Conservation (phyloP, 2,888 invertebrate species). For the Carterocephalus palaemon region DNA sequence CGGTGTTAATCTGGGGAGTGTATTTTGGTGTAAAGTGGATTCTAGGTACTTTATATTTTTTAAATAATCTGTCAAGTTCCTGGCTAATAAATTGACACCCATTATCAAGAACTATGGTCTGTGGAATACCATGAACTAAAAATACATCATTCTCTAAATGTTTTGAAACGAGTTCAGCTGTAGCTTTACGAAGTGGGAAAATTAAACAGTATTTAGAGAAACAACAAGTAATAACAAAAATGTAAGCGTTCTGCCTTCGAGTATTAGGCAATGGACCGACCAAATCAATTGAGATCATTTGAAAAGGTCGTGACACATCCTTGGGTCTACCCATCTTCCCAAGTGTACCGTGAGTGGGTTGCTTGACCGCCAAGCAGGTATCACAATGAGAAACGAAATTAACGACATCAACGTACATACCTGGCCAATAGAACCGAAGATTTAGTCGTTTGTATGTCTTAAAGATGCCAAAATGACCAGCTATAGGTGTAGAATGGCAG, state of each 20-base stretch:
- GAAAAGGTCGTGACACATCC: constrained; percentile 27
- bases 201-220: constrained; percentile 29
- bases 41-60: too few relatives aligned
- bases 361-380: constrained; percentile 22
- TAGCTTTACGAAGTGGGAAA: constrained; percentile 23
- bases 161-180: constrained; percentile 9
- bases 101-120: constrained; percentile 33
- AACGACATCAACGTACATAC: constrained; percentile 30
- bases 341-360: constrained; percentile 20
- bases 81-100: constrained; percentile 33
- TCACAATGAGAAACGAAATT: constrained; percentile 27
- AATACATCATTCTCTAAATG: constrained; percentile 32
- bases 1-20: too few relatives aligned
- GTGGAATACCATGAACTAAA: constrained; percentile 34
- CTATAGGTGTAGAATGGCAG: constrained; percentile 25
- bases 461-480: constrained; percentile 29
- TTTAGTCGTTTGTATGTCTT: constrained; percentile 32
- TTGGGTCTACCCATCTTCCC: constrained; percentile 31
- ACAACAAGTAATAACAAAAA: constrained; percentile 30
- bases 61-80: too few relatives aligned
- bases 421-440: constrained; percentile 28
- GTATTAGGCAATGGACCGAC: constrained; percentile 29
- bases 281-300: constrained; percentile 27
- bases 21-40: too few relatives aligned
- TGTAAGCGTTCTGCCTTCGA: constrained; percentile 24